Conservation (phyloP, 2,113 vertebrate species). For the Callocephalon fimbriatum region DNA sequence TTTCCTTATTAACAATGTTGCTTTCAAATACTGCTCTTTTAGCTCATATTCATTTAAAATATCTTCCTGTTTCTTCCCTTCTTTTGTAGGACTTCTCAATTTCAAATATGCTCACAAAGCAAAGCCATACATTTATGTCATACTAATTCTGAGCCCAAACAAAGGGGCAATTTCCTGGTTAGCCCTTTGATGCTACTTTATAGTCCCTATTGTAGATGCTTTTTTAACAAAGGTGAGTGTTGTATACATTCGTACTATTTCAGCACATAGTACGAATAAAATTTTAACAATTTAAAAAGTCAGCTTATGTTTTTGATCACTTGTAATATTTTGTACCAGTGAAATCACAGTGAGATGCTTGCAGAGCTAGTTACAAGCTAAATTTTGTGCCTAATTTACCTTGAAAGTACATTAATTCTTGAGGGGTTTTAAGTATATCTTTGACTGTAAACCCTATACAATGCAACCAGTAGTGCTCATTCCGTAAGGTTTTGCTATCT, state of each 20-base stretch:
- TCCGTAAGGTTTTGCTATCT: constrained; percentile 68
- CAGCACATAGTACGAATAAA: constrained; percentile 27
- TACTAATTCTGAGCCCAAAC: neutral
- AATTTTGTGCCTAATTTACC: constrained; percentile 63
- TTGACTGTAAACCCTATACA: constrained; percentile 53
- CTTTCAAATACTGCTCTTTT: neutral
- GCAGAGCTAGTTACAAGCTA: constrained; percentile 60
- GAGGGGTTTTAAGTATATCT: constrained; percentile 53
- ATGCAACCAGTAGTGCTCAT: constrained; percentile 49
- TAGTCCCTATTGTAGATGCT: neutral
- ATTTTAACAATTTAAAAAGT: neutral
- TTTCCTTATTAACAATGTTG: neutral
- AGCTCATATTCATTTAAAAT: neutral
- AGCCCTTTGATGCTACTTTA: constrained; percentile 11
- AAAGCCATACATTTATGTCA: constrained; percentile 68
- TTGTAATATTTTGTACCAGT: constrained; percentile 21
- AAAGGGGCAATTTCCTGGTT: neutral
- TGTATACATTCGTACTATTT: constrained; percentile 51
- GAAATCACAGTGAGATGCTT: constrained; percentile 60
- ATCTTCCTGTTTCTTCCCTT: neutral
- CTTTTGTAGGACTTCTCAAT: constrained; percentile 4
- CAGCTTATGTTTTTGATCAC: constrained; percentile 47
- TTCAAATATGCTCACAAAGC: neutral
- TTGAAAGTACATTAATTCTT: constrained; percentile 55
- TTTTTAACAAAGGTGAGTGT: constrained; percentile 51